These are phyloP conservation scores for Campoplex nolae DNA, from an alignment of 2,888 invertebrate species.

Conservation along the genomic window DNA sequence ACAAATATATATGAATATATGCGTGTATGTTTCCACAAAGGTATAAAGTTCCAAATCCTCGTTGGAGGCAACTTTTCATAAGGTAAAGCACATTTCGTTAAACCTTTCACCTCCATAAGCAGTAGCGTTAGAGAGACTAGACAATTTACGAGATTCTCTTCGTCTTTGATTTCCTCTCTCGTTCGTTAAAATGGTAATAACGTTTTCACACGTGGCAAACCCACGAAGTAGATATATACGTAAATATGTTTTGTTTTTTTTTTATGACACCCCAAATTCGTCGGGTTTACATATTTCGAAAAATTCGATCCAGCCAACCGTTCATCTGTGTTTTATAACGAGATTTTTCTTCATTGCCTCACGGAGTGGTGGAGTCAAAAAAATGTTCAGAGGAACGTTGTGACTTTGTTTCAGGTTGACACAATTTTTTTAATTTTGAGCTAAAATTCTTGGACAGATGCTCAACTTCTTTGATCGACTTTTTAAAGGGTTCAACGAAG, in stretches of 20 bases:
- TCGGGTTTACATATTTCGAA: background rate
- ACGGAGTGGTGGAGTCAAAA: background rate
- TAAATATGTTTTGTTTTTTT: background rate
- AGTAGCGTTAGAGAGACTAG: constrained; percentile 33
- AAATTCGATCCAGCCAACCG: background rate
- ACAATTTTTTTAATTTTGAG: background rate
- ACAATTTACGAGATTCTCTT: constrained; percentile 36
- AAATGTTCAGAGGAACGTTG: background rate
- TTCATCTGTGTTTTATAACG: background rate
- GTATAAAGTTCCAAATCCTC: constrained; percentile 32
- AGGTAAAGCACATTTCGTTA: constrained; percentile 37
- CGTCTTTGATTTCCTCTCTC: constrained; percentile 22
- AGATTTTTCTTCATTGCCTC: background rate
- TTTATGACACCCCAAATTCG: background rate
- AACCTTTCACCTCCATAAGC: constrained; percentile 27
- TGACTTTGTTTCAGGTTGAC: background rate
- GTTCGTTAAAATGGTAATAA: constrained; percentile 64
- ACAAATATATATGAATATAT: background rate
- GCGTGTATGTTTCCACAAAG: background rate
- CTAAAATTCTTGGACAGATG: background rate
- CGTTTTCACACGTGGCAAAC: constrained; percentile 4
- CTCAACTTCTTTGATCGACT: background rate
- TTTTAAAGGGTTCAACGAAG: background rate
- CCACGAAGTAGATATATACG: background rate
- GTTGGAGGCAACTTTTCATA: constrained; percentile 57